Evolutionary conservation across 2,113 vertebrate species (phyloP).

Genomic region (Megaptera novaeangliae): DNA sequence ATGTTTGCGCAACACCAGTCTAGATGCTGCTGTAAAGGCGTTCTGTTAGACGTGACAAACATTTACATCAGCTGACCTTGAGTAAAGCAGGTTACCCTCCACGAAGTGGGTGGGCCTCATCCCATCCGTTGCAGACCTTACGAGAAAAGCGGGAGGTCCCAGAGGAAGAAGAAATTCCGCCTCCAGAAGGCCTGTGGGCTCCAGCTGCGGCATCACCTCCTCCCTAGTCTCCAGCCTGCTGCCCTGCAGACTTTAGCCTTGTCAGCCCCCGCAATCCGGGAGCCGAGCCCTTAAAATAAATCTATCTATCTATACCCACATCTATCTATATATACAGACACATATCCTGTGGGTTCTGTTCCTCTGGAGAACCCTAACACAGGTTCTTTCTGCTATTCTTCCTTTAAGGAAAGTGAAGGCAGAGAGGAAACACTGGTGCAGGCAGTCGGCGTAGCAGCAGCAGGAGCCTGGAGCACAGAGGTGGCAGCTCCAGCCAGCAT

Average conservation of each 20-base stretch:
- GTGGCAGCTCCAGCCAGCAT: conserved; percentile 77
- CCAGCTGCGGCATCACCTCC: not conserved
- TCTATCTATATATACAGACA: not conserved
- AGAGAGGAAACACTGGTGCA: not conserved
- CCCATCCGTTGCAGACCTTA: not conserved
- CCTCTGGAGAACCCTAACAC: not conserved
- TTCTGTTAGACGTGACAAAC: not conserved
- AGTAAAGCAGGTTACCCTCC: not conserved
- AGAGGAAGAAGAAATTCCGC: not conserved
- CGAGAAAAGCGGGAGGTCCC: not conserved
- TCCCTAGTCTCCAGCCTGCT: not conserved
- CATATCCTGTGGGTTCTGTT: not conserved
- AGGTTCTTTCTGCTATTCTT: not conserved
- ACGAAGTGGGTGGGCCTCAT: not conserved
- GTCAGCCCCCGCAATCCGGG: not conserved
- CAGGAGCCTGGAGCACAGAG: conserved; percentile 81
- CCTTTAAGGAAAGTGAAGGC: not conserved
- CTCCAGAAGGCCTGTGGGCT: not conserved
- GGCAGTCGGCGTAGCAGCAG: conserved; percentile 77
- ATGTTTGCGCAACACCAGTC: not conserved
- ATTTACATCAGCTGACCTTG: not conserved
- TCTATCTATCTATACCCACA: not conserved
- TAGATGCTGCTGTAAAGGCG: not conserved
- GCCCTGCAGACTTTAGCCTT: not conserved
- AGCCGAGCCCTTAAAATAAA: not conserved